A percentile compares a stretch with the other conserved stretches of the same genome.
Conservation (phyloP, 2,797 vertebrate genomes). For the Sorex maritimensis region DNA sequence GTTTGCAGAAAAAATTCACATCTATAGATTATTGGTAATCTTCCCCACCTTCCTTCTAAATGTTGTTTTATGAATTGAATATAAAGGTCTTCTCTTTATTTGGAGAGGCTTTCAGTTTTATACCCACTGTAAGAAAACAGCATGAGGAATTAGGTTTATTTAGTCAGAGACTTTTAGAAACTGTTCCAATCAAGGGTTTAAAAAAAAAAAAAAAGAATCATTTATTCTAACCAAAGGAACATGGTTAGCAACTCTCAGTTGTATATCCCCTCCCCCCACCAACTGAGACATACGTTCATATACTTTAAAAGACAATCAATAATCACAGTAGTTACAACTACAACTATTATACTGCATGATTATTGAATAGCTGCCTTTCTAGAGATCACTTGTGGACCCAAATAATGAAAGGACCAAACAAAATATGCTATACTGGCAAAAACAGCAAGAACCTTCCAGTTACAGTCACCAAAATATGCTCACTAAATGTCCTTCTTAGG, state of each 20-base stretch:
- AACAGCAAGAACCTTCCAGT: slow-evolving; percentile 75
- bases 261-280: background rate
- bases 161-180: slow-evolving; percentile 77
- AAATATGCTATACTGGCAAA: slow-evolving; percentile 73
- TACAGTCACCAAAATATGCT: slow-evolving; percentile 50
- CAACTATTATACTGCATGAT: slow-evolving; percentile 78
- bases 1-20: slow-evolving; percentile 53
- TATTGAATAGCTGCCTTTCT: slow-evolving; percentile 78
- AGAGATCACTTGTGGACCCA: slow-evolving; percentile 59
- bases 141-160: slow-evolving; percentile 64
- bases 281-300: slow-evolving; percentile 71
- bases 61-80: slow-evolving; percentile 57
- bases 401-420: slow-evolving; percentile 68
- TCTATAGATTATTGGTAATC: slow-evolving; percentile 56
- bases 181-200: slow-evolving; percentile 73
- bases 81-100: slow-evolving; percentile 69
- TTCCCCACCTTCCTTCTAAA: slow-evolving; percentile 55
- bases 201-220: slow-evolving; percentile 65
- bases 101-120: slow-evolving; percentile 76
- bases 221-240: slow-evolving; percentile 78
- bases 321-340: slow-evolving; percentile 75
- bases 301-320: slow-evolving; percentile 77
- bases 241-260: slow-evolving; percentile 80
- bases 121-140: slow-evolving; percentile 73
- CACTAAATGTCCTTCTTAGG: slow-evolving; percentile 46